phyloP scores from a whole-genome alignment of 2,888 invertebrate genomes.

The Latheticus oryzae region DNA sequence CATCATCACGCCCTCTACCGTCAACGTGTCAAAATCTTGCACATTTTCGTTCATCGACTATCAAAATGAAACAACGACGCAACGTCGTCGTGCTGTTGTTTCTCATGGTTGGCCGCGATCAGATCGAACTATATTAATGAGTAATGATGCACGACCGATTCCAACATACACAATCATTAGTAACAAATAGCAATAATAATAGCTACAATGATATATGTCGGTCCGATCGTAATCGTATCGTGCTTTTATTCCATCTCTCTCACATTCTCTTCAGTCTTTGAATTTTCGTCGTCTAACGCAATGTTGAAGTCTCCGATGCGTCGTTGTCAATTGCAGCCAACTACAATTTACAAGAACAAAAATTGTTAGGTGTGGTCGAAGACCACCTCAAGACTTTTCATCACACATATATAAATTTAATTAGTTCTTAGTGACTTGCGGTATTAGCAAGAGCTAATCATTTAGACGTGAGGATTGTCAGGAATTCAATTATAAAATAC shows the following conservation, averaged over 20 bases:
- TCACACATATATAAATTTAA: constrained; percentile 64
- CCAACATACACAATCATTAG: constrained; percentile 67
- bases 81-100: constrained; percentile 50
- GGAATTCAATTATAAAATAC: constrained; percentile 64
- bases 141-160: constrained; percentile 67
- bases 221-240: constrained; percentile 63
- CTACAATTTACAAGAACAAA: constrained; percentile 25
- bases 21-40: constrained; percentile 28
- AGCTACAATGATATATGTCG: constrained; percentile 66
- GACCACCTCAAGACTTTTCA: constrained; percentile 52
- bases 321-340: constrained; percentile 2
- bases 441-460: constrained; percentile 57
- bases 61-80: too few species aligned
- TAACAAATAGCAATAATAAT: constrained; percentile 67
- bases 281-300: constrained; percentile 19
- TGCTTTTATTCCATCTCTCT: constrained; percentile 40
- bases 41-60: constrained; percentile 24
- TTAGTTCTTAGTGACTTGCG: constrained; percentile 64
- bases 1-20: constrained; percentile 35
- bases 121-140: constrained; percentile 67
- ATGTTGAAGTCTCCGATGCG: constrained; percentile 45
- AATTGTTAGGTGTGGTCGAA: constrained; percentile 48
- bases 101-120: constrained; percentile 63
- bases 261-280: constrained; percentile 7
- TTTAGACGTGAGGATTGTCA: constrained; percentile 61